Conservation (phyloP, 2,113 vertebrate genomes). For the Psilopogon haemacephalus region DNA sequence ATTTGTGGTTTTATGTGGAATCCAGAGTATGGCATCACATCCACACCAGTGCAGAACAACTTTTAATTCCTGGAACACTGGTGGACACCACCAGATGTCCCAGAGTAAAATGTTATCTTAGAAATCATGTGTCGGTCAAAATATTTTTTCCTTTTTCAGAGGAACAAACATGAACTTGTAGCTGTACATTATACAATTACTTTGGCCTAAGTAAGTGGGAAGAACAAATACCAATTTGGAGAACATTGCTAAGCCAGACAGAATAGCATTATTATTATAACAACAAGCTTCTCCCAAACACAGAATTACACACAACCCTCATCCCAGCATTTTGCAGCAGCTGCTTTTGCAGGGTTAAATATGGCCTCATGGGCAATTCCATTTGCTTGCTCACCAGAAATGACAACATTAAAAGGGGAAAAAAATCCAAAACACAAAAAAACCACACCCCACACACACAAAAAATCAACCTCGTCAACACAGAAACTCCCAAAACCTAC, state of each 20-base stretch:
- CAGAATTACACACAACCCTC: not conserved
- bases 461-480: not conserved
- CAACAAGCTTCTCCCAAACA: not conserved
- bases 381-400: constrained; percentile 62
- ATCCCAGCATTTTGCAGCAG: constrained; percentile 18
- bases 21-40: not conserved
- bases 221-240: not conserved
- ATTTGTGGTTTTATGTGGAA: not conserved
- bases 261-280: not conserved
- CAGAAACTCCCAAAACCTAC: not conserved
- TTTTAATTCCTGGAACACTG: not conserved
- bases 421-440: not conserved
- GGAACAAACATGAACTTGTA: not conserved
- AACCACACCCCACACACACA: too few relatives aligned
- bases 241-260: not conserved
- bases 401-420: not conserved
- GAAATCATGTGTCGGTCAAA: rapidly evolving
- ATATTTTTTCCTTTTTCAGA: not conserved
- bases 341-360: constrained; percentile 42
- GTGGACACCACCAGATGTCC: not conserved
- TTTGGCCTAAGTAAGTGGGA: not conserved
- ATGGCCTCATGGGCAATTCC: constrained; percentile 55
- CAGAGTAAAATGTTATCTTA: not conserved
- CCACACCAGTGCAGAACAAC: not conserved
- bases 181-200: not conserved